Conservation (phyloP, 2,888 invertebrate genomes). For the Polymixis flavicincta region DNA sequence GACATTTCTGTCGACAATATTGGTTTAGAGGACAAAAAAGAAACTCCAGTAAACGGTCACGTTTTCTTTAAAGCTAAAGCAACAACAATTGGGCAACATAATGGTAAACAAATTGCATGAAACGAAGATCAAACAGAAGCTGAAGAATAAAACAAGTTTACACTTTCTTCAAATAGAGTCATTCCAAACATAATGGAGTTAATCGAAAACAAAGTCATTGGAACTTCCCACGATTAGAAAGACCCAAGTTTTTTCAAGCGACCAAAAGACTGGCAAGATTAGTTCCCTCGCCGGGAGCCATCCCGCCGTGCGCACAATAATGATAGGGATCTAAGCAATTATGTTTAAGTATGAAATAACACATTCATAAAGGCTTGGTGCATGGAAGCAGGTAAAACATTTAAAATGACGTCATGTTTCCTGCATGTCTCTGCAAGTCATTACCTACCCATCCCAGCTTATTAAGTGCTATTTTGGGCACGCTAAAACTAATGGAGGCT, state of each 20-base stretch:
- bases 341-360: constrained; percentile 80
- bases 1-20: constrained; percentile 11
- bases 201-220: constrained; percentile 72
- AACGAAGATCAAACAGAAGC: constrained; percentile 50
- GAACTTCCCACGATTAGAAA: constrained; percentile 80
- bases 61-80: constrained; percentile 39
- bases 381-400: constrained; percentile 75
- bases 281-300: constrained; percentile 83
- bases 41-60: constrained; percentile 48
- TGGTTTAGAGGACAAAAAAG: constrained; percentile 37
- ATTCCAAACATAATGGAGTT: constrained; percentile 77
- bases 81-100: constrained; percentile 40
- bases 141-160: constrained; percentile 52
- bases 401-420: constrained; percentile 75
- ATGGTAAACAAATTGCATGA: constrained; percentile 58
- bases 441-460: constrained; percentile 30
- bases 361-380: constrained; percentile 77
- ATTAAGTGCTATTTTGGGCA: constrained; percentile 33
- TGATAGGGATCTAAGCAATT: constrained; percentile 87
- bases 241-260: constrained; percentile 72
- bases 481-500: constrained; percentile 8
- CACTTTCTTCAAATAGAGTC: constrained; percentile 75
- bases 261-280: constrained; percentile 73
- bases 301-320: constrained; percentile 81
- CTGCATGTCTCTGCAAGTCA: constrained; percentile 49